Percentiles rank a stretch among this genome's conserved stretches.
These are phyloP conservation scores for Mythimna pallens DNA, from an alignment of 2,888 invertebrate species.

Conservation along the genomic window DNA sequence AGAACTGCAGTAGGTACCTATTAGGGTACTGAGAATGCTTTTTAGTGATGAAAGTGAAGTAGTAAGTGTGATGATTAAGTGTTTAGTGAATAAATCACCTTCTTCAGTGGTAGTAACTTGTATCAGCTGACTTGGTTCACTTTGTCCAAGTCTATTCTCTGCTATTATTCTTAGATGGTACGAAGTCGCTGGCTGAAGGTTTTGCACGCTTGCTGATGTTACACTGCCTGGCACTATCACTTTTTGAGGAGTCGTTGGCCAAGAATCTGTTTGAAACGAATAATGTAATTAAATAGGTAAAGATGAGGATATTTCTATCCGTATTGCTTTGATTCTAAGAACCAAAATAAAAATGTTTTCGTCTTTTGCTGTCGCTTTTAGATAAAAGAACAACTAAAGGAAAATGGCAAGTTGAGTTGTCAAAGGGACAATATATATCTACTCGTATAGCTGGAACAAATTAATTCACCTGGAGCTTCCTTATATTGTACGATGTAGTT, in stretches of 20 bases:
- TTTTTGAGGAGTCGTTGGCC: conserved; percentile 95
- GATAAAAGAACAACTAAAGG: background rate
- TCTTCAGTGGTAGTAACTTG: conserved; percentile 97
- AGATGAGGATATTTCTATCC: background rate
- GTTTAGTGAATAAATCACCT: conserved; percentile 81
- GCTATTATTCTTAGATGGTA: conserved; percentile 97
- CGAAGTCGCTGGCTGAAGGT: conserved; percentile 95
- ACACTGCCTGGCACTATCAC: conserved; percentile 96
- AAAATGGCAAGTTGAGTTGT: background rate
- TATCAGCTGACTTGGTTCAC: conserved; percentile 96
- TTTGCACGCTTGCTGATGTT: conserved; percentile 94
- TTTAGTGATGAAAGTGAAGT: too few relatives aligned
- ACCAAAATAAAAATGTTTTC: background rate
- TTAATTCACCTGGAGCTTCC: conserved; percentile 93
- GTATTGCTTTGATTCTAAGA: background rate
- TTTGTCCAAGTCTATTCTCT: conserved; percentile 96
- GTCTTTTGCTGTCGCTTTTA: background rate
- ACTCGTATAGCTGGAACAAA: conserved; percentile 9
- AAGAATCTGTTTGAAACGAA: conserved; percentile 91
- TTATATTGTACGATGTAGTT: conserved; percentile 97
- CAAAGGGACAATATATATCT: background rate
- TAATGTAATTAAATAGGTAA: background rate
- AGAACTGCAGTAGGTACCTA: too few relatives aligned
- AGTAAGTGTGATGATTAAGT: too few relatives aligned
- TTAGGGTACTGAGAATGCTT: too few relatives aligned